Evolutionary conservation across 2,113 vertebrate genomes (phyloP), one percentile per base, ranked within the genome.

Genomic region (Morphnarchus princeps): DNA sequence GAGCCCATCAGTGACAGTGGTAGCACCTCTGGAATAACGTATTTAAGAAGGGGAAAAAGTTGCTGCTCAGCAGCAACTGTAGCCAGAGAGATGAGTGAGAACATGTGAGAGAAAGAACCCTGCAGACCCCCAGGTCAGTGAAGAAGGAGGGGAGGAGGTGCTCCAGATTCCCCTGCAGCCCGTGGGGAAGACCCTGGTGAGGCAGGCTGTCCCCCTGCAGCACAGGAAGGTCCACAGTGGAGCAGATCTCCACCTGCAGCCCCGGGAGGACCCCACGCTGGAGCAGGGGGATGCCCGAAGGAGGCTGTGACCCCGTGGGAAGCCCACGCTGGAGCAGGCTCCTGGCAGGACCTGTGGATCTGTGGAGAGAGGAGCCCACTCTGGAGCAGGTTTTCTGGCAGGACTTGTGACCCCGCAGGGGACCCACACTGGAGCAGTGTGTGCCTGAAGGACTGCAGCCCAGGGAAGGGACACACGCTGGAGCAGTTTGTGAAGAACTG

Each of bases 391-490:
- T 42, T 42, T 42, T 42, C 42, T 42, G 42, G 42, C 42, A 43
- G 42, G 3, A 43, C 42, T 43, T 43, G 42, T 43, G 42, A 42
- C 42, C 42, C 42, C 42, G 14, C 6, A 3, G 42, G 42, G 42
- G 42, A 42, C 42, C 42, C 42, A 15, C 42, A 6, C 42, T 42
- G 42, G 42, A 42, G 42, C 42, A 16, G 42, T 42, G 3, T 42
- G 42, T 3, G 6, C 42, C 42, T 43, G 42, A 43, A 43, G 42
- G 42, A 43, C 42, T 43, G 42, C 42, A 43, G 7, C 7, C 42
- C 16, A 3, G 3, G 42, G 42, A 4, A 43, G 7, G 43, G 52
- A 20, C 31, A 17, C 12, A 58, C 2, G 7, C 12, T 2, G 8
- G 52, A 57, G 54, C 31, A 47, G 43, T 18, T 8, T 1, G 7